Base-by-base conservation (phyloP, 2,888 invertebrate genomes). In the Syrista parreyssii region DNA sequence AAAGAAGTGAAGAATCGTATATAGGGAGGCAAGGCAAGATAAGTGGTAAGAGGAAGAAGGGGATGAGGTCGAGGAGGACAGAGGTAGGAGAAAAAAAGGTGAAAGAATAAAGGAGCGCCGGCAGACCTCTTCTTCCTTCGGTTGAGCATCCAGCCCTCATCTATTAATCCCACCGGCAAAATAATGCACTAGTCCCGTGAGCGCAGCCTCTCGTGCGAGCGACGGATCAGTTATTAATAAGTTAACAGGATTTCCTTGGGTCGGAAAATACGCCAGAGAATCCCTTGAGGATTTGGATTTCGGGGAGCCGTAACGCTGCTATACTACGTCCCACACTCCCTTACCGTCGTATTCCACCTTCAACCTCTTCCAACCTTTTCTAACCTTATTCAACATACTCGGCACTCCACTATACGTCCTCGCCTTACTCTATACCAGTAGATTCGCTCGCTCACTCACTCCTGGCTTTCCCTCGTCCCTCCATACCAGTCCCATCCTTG, bases 181-280 rank as follows among this genome's bases (percentile, higher is more conserved):
- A 86, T 84, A 83, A 82, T 86, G 86, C 85, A 82, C 76, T 85
- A 79, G 79, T 76, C 79, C 80, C 78, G 74, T 81, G 76, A 35
- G 35, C 32, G 76, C 76, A 69, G 55, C 55, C 55, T 55, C 55
- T 0, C 55, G 55, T 55, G 23, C 78, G 68, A 68, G 72, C 75
- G 68, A 76, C 80, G 78, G 83, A 83, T 83, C 85, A 84, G 85
- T 88, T 88, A 88, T 89, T 89, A 89, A 89, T 89, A 88, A 88
- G 87, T 88, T 88, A 89, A 89, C 89, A 85, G 88, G 89, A 88
- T 89, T 89, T 88, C 86, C 88, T 84, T 84, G 83, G 85, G 82
- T 85, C 82, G 86, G 87, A 86, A 89, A 89, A 89, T 88, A 86
- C 86, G 82, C 78, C 81, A 79, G 82, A 84, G 84, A 84, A 80